These are phyloP conservation scores for Rhodophaea formosa DNA, from an alignment of 2,888 invertebrate species.

Conservation along the genomic window DNA sequence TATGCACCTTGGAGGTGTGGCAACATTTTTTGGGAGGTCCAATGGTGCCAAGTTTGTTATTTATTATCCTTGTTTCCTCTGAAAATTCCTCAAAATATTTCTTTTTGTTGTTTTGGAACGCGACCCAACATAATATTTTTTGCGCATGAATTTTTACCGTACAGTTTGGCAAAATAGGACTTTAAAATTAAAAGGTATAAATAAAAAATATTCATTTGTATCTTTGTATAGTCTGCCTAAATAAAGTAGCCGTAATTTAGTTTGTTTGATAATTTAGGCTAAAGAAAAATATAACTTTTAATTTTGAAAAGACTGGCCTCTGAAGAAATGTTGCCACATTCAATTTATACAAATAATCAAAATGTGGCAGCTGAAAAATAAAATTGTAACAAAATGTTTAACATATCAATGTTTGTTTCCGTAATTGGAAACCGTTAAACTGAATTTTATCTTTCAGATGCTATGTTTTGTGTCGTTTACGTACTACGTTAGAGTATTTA, in stretches of 20 bases:
- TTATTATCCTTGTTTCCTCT: not conserved
- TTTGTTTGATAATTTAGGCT: not conserved
- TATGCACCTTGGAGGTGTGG: slow-evolving; percentile 43
- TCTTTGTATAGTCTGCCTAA: too few relatives aligned
- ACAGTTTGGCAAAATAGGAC: too few relatives aligned
- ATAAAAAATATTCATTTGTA: too few relatives aligned
- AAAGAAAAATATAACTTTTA: not conserved
- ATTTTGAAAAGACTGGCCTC: slow-evolving; percentile 24
- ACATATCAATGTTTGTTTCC: slow-evolving; percentile 32
- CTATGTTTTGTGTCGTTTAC: slow-evolving; percentile 43
- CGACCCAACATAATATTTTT: too few relatives aligned
- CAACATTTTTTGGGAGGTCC: slow-evolving; percentile 32
- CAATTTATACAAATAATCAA: slow-evolving; percentile 33
- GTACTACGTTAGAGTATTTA: slow-evolving; percentile 57
- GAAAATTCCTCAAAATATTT: too few relatives aligned
- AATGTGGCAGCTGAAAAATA: slow-evolving; percentile 29
- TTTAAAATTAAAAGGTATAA: too few relatives aligned
- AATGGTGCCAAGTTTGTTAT: slow-evolving; percentile 39
- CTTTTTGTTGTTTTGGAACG: too few relatives aligned
- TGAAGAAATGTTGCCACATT: slow-evolving; percentile 39
- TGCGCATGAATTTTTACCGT: too few relatives aligned
- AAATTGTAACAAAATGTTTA: slow-evolving; percentile 24
- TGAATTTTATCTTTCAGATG: slow-evolving; percentile 7
- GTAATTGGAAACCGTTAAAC: not conserved
- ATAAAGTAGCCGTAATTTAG: too few relatives aligned